Evolutionary conservation across 2,113 vertebrate genomes (phyloP).

Genomic region (Phyllopteryx taeniolatus): DNA sequence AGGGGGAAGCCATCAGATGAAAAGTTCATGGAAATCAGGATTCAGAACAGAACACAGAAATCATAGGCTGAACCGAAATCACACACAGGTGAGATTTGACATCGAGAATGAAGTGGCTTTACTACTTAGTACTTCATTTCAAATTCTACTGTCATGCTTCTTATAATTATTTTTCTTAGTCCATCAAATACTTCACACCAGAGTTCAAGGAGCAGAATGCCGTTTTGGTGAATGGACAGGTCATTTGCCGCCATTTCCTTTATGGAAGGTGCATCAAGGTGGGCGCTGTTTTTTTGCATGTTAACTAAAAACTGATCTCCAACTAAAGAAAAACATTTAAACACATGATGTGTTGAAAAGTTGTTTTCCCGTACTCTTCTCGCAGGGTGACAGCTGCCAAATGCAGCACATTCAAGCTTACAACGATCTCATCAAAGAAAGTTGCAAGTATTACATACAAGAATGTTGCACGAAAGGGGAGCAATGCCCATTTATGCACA

Average conservation of each 20-base stretch:
- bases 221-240: constrained; percentile 81
- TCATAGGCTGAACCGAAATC: neutral
- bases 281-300: constrained; percentile 7
- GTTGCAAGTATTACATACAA: constrained; percentile 89
- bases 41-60: neutral
- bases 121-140: neutral
- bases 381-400: constrained; percentile 86
- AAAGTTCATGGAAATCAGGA: neutral
- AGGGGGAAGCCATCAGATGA: neutral
- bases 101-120: neutral
- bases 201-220: constrained; percentile 90
- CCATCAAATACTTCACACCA: constrained; percentile 76
- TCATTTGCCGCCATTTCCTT: constrained; percentile 88
- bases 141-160: neutral
- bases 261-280: constrained; percentile 86
- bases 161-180: constrained; percentile 1
- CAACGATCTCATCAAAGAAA: constrained; percentile 82
- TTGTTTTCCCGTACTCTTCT: neutral
- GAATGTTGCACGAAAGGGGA: constrained; percentile 86
- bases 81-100: constrained; percentile 16
- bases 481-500: constrained; percentile 90
- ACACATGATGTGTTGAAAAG: neutral
- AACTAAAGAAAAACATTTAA: neutral
- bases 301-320: neutral
- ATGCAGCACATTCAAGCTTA: constrained; percentile 82